Base-by-base conservation (phyloP, 2,113 vertebrate genomes). In the Cacatua alba region DNA sequence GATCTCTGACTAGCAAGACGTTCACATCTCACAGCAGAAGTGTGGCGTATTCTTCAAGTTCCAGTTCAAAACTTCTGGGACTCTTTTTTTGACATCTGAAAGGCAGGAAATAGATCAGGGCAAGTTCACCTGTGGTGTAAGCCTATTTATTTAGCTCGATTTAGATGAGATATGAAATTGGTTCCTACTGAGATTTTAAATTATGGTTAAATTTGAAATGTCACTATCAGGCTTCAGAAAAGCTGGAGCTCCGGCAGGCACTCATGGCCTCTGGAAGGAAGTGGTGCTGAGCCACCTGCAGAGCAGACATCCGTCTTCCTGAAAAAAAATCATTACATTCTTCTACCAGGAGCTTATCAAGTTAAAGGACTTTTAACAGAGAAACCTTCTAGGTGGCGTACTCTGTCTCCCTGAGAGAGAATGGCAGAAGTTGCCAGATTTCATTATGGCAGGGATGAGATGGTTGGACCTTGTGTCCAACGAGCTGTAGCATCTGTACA, bases 281-380 rank as follows among this genome's bases (percentile, higher is more conserved):
- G 71, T 13, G 48, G 41, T 80, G n/a, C 43, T 41, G 85, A 86
- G 71, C 72, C 43, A 86, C 90, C 72, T 78, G 71, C 68, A 90
- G 92, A 88, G 57, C 53, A 88, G 71, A 33, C 82, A 90, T 96
- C 74, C 64, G 44, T 93, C 94, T 89, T 94, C 69, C 57, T 65
- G 77, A 95, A 87, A 79, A 93, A 94, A 96, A 95, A 94, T 89
- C 60, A 72, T 95, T 92, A 91, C 49, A 71, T 76, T 72, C 65
- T 86, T 84, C 0, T 0, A 87, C 62, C 65, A 91, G 62, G 89
- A 89, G 48, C 60, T 51, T 63, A 71, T 83, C 86, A 86, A 81
- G 39, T 86, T 83, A 51, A 29, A 63, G 46, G 35, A 55, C 74
- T 84, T 82, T 51, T 57, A 75, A 82, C n/a, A 84, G 20, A 92